A percentile compares a stretch with the other conserved stretches of the same genome.
phyloP scores from a whole-genome alignment of 2,113 vertebrate genomes.

The Erythrolamprus reginae region DNA sequence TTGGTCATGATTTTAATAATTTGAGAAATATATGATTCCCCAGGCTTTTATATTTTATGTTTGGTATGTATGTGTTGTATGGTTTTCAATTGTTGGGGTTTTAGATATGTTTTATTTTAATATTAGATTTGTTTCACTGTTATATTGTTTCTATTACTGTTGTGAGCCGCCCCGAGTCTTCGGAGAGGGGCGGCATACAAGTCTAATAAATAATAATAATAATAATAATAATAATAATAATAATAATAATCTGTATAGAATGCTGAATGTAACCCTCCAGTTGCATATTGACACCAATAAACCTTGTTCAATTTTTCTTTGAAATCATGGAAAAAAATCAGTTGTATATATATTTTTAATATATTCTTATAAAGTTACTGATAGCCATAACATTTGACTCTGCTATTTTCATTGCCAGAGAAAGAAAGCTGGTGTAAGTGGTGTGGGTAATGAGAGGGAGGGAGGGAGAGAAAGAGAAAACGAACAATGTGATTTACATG shows the following conservation, averaged over 20 bases:
- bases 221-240: too few relatives aligned
- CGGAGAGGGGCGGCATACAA: too few relatives aligned
- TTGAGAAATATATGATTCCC: too few relatives aligned
- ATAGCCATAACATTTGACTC: fast-evolving
- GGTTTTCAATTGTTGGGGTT: too few relatives aligned
- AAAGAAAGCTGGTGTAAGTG: not conserved
- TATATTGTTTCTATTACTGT: too few relatives aligned
- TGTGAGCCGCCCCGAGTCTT: too few relatives aligned
- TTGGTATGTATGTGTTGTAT: too few relatives aligned
- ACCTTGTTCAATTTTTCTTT: not conserved
- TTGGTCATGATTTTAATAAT: not conserved
- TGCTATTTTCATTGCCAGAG: not conserved
- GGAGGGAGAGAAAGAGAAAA: not conserved
- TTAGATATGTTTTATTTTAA: too few relatives aligned
- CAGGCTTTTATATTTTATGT: too few relatives aligned
- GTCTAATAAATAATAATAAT: too few relatives aligned
- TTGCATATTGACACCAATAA: not conserved
- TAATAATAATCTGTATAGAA: too few relatives aligned
- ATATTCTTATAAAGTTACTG: not conserved
- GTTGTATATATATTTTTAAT: not conserved
- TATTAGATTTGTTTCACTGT: too few relatives aligned
- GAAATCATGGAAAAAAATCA: not conserved
- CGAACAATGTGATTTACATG: slow-evolving; percentile 1
- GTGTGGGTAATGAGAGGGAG: not conserved
- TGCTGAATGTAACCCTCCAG: not conserved